Evolutionary conservation across 2,113 vertebrate genomes (phyloP).

Genomic region (Girardinichthys multiradiatus): DNA sequence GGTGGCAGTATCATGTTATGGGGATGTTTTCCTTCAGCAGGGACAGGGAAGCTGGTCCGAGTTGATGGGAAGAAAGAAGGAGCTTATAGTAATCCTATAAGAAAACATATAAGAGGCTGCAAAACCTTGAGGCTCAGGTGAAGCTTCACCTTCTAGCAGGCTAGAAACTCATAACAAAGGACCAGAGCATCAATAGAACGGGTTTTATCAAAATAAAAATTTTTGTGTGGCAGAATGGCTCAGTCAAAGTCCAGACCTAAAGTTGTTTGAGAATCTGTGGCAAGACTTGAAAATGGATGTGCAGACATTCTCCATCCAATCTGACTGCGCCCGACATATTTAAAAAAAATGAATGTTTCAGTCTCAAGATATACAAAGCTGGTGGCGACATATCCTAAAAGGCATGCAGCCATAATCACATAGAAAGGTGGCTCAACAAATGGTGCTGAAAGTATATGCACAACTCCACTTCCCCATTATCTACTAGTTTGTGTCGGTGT

Average conservation of each 20-base stretch:
- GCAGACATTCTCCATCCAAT: background rate
- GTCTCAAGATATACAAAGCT: background rate
- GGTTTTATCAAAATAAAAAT: background rate
- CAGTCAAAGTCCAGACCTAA: background rate
- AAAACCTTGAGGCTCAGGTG: too few species aligned
- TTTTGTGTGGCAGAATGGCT: background rate
- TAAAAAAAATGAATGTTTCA: background rate
- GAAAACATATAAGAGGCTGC: background rate
- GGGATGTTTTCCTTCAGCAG: background rate
- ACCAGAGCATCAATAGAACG: background rate
- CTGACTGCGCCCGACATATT: too few species aligned
- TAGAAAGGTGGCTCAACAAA: background rate
- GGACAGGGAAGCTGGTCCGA: too few species aligned
- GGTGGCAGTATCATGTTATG: background rate
- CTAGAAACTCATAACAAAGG: too few species aligned
- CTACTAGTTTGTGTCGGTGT: background rate
- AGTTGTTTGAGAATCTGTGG: background rate
- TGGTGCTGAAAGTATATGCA: background rate
- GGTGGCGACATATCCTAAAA: background rate
- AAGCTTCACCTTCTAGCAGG: background rate
- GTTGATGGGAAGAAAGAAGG: too few species aligned
- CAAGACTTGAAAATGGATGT: background rate
- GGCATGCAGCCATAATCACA: background rate
- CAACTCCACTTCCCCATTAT: background rate
- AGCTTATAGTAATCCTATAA: background rate